Evolutionary conservation across 2,113 vertebrate genomes (phyloP).

Genomic region (Plecotus auritus): DNA sequence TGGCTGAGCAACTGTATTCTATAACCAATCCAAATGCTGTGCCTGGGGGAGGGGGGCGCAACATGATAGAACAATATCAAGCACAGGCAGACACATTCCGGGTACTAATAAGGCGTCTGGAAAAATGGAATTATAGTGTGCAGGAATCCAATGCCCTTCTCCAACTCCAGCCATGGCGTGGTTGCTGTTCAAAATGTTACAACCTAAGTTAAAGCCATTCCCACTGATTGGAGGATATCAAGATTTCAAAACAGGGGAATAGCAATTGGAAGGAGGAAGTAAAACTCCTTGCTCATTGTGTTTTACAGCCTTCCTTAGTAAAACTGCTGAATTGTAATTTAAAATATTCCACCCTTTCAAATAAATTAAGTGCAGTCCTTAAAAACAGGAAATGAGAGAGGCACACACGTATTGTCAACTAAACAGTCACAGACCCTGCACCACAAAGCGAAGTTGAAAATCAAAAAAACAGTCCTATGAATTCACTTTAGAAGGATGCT

Average conservation of each 20-base stretch:
- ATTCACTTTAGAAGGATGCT: conserved; percentile 20
- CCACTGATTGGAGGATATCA: conserved; percentile 43
- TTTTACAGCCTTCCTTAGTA: conserved; percentile 71
- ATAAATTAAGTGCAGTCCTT: conserved; percentile 65
- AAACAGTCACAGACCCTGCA: conserved; percentile 26
- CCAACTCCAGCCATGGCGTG: conserved; percentile 9
- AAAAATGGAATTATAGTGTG: conserved; percentile 59
- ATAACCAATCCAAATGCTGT: conserved; percentile 61
- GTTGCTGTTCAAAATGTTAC: conserved; percentile 17
- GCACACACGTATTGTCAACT: conserved; percentile 50
- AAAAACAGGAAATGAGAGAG: conserved; percentile 75
- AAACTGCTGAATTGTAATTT: conserved; percentile 76
- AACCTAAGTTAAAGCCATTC: conserved; percentile 34
- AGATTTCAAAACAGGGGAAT: conserved; percentile 64
- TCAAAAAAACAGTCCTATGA: background rate
- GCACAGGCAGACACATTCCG: conserved; percentile 55
- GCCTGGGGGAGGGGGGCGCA: conserved; percentile 24
- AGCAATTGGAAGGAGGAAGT: conserved; percentile 63
- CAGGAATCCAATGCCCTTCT: conserved; percentile 1
- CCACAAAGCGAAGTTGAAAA: conserved; percentile 29
- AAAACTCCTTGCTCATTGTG: conserved; percentile 76
- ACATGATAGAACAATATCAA: conserved; percentile 66
- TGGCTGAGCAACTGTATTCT: conserved; percentile 45
- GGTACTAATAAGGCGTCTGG: conserved; percentile 65
- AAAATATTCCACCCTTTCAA: conserved; percentile 72